Conservation (phyloP, 2,113 vertebrate species). For the Mola mola region DNA sequence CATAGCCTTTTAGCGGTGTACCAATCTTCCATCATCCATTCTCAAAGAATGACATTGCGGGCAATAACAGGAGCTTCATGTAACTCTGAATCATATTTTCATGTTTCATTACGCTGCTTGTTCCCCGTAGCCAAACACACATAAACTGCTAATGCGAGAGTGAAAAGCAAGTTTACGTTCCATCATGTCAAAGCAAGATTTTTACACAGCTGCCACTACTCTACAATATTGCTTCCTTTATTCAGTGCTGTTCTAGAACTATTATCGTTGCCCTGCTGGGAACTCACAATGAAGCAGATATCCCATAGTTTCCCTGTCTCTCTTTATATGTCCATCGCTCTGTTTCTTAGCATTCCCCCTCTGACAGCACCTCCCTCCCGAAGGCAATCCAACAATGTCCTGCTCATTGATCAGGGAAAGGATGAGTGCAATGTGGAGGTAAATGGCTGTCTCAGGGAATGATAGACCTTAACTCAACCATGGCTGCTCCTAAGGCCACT, state of each 20-base stretch:
- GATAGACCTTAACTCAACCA: slow-evolving; percentile 72
- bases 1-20: slow-evolving; percentile 27
- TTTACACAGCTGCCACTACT: no score
- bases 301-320: slow-evolving; percentile 12
- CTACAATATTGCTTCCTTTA: no score
- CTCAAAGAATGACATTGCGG: slow-evolving; percentile 32
- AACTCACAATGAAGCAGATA: slow-evolving; percentile 56
- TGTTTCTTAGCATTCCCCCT: slow-evolving; percentile 34
- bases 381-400: slow-evolving; percentile 70
- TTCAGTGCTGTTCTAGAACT: no score
- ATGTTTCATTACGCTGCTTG: slow-evolving; percentile 53
- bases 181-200: slow-evolving; percentile 45
- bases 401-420: slow-evolving; percentile 69
- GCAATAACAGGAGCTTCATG: slow-evolving; percentile 35
- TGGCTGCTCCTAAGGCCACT: slow-evolving; percentile 67
- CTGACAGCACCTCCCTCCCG: slow-evolving; percentile 42
- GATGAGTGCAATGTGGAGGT: slow-evolving; percentile 64
- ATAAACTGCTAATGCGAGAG: background rate
- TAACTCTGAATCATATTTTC: slow-evolving; percentile 53
- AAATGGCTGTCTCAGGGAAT: slow-evolving; percentile 74
- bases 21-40: slow-evolving; percentile 18
- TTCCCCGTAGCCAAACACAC: slow-evolving; percentile 44
- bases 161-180: slow-evolving; percentile 28
- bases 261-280: no score
- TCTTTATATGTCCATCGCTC: slow-evolving; percentile 1